Evolutionary conservation across 2,113 vertebrate genomes (phyloP).

Genomic region (Thalassoma bifasciatum): DNA sequence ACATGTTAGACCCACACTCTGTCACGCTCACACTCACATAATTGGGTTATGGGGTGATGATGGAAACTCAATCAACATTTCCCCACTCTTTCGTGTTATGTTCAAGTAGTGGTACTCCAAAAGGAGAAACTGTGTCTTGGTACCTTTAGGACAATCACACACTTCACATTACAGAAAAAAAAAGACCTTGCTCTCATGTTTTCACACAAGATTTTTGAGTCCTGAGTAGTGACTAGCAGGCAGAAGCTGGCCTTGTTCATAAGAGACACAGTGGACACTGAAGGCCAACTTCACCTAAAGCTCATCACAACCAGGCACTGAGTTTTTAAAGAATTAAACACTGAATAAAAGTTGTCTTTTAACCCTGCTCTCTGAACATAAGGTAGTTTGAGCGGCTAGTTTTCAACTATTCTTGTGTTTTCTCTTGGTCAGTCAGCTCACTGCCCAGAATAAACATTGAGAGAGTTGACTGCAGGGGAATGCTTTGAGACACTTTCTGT

Average conservation of each 20-base stretch:
- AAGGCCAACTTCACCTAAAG: slow-evolving; percentile 22
- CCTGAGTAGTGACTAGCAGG: slow-evolving; percentile 22
- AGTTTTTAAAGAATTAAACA: slow-evolving; percentile 31
- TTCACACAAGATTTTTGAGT: slow-evolving; percentile 12
- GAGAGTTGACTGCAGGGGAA: slow-evolving; percentile 42
- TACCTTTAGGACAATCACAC: slow-evolving; percentile 47
- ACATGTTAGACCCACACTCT: slow-evolving; percentile 13
- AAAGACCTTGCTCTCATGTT: slow-evolving; percentile 1
- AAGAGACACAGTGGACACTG: background rate
- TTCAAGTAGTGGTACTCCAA: slow-evolving; percentile 64
- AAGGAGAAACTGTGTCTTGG: slow-evolving; percentile 32
- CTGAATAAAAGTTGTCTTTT: background rate
- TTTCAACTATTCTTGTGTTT: slow-evolving; percentile 25
- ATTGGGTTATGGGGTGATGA: slow-evolving; percentile 16
- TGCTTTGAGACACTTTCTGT: slow-evolving; percentile 54
- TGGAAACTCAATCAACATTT: slow-evolving; percentile 29
- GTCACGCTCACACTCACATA: background rate
- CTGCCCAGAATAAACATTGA: slow-evolving; percentile 1
- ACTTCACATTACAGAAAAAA: slow-evolving; percentile 38
- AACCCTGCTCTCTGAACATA: slow-evolving; percentile 10
- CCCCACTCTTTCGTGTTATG: slow-evolving; percentile 51
- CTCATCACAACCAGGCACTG: slow-evolving; percentile 17
- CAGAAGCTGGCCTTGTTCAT: slow-evolving; percentile 13
- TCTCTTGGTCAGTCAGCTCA: background rate
- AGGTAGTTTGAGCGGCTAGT: slow-evolving; percentile 14